phyloP scores from a whole-genome alignment of 2,113 vertebrate species.

The Phylloscopus trochilus region DNA sequence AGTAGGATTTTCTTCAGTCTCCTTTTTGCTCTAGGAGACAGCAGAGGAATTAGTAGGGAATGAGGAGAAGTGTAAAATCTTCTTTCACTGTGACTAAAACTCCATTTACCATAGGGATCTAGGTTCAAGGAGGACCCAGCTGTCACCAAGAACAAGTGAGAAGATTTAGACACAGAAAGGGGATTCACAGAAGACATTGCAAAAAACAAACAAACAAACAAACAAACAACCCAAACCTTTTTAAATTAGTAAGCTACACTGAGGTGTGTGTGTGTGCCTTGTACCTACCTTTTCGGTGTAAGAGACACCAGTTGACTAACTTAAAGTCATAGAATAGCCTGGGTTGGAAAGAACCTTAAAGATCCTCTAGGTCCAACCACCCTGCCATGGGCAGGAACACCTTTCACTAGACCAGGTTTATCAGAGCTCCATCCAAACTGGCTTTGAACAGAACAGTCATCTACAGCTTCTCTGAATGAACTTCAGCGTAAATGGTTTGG shows the following conservation, averaged over 20 bases:
- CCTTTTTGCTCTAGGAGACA: neutral
- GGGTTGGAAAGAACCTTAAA: neutral
- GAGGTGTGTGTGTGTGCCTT: neutral
- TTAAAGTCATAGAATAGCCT: neutral
- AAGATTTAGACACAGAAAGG: neutral
- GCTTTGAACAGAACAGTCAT: neutral
- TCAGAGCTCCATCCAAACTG: neutral
- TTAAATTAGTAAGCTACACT: neutral
- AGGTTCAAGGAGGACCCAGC: neutral
- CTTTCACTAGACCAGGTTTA: neutral
- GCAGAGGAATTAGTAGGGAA: neutral
- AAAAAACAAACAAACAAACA: neutral
- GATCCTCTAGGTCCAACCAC: neutral
- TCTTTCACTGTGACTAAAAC: neutral
- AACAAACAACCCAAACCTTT: accelerated
- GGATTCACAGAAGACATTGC: neutral
- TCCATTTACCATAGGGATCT: neutral
- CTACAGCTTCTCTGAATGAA: neutral
- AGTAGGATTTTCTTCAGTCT: neutral
- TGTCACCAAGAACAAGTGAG: neutral
- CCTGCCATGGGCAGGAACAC: neutral
- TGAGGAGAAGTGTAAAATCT: neutral
- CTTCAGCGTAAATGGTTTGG: neutral
- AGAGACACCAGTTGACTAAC: neutral
- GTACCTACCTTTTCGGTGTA: neutral